Conservation (phyloP, 2,888 invertebrate species). For the Volucella bombylans region DNA sequence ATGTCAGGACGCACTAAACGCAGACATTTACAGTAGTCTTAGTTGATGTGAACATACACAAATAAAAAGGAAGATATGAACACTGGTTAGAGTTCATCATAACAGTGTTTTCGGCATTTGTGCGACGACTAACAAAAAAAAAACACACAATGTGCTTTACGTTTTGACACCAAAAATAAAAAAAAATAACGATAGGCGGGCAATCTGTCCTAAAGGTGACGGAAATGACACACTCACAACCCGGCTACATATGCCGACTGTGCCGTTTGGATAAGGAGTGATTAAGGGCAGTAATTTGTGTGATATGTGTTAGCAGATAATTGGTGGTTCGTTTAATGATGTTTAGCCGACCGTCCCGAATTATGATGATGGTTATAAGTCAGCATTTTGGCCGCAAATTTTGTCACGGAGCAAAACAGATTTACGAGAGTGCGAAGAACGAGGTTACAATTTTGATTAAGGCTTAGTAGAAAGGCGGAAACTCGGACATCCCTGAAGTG, state of each 20-base stretch:
- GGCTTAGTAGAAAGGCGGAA: not conserved
- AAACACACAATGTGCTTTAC: constrained; percentile 29
- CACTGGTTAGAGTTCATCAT: constrained; percentile 51
- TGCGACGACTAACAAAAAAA: not conserved
- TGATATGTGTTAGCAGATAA: constrained; percentile 51
- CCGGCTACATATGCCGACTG: constrained; percentile 10
- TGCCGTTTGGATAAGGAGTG: constrained; percentile 45
- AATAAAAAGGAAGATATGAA: constrained; percentile 45
- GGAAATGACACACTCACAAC: constrained; percentile 4
- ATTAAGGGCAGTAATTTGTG: constrained; percentile 43
- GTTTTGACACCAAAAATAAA: constrained; percentile 1
- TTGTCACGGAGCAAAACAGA: not conserved
- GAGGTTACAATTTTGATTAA: not conserved
- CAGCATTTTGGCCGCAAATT: constrained; percentile 20
- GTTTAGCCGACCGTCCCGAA: constrained; percentile 30
- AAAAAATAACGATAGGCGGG: not conserved
- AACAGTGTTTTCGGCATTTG: constrained; percentile 46
- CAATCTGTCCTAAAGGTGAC: not conserved
- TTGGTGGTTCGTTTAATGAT: constrained; percentile 56
- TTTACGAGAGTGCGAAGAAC: not conserved
- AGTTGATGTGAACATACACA: constrained; percentile 29
- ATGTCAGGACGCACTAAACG: constrained; percentile 40
- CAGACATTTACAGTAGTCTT: constrained; percentile 47
- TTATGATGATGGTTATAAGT: constrained; percentile 46
- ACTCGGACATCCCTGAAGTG: too few relatives aligned